Conservation (phyloP, 2,797 vertebrate genomes). For the Mallotus villosus region DNA sequence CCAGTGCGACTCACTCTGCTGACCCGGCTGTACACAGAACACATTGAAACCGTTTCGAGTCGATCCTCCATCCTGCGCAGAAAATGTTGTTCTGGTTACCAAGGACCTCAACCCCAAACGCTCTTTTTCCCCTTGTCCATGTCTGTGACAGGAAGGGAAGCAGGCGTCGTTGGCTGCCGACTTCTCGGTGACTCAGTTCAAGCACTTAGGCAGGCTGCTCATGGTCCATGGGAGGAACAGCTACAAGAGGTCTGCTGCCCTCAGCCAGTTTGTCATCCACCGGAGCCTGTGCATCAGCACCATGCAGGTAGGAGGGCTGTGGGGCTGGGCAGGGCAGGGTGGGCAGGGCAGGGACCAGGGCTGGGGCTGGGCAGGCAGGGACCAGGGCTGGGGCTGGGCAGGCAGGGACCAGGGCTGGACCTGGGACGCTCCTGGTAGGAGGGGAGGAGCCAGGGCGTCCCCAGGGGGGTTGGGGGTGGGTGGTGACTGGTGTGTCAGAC, state of each 20-base stretch:
- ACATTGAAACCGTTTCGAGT: not conserved
- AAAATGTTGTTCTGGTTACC: slow-evolving; percentile 27
- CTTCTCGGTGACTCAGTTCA: slow-evolving; percentile 98
- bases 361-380: not conserved
- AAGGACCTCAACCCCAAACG: not conserved
- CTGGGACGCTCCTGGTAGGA: not conserved
- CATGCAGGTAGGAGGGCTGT: slow-evolving; percentile 87
- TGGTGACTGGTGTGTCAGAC: slow-evolving; percentile 52
- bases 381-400: not conserved
- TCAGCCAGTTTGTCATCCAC: slow-evolving; percentile 99
- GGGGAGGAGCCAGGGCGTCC: not conserved
- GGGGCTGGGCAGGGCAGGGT: not conserved
- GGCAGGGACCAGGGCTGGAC: not conserved
- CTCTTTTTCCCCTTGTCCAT: slow-evolving; percentile 39
- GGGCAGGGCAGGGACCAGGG: not conserved
- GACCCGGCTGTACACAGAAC: no score
- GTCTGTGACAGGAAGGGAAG: slow-evolving; percentile 87
- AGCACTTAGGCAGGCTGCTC: slow-evolving; percentile 92
- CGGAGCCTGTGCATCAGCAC: slow-evolving; percentile 96
- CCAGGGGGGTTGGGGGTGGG: slow-evolving; percentile 30
- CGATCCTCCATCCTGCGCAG: not conserved
- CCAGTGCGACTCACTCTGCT: not conserved
- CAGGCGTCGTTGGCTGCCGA: slow-evolving; percentile 95
- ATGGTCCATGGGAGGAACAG: slow-evolving; percentile 99
- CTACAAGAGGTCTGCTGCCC: slow-evolving; percentile 94